phyloP scores from a whole-genome alignment of 2,113 vertebrate genomes.

The Melozone crissalis region DNA sequence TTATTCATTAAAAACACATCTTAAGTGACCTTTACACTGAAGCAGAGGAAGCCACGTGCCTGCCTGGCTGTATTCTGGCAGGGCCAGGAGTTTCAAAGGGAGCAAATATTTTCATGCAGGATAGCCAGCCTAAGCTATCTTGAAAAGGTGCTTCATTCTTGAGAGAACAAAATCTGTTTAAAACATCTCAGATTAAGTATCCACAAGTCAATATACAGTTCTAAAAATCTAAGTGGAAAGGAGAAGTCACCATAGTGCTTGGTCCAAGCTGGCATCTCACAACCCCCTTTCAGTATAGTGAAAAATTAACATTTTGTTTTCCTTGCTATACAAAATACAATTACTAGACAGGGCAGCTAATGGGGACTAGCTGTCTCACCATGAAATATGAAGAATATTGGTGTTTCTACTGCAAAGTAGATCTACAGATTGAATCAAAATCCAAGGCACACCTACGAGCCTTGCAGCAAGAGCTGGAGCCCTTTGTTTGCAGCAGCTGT shows the following conservation, averaged over 20 bases:
- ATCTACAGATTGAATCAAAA: neutral
- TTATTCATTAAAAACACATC: conserved; percentile 52
- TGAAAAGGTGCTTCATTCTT: neutral
- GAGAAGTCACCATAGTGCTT: neutral
- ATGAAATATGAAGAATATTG: neutral
- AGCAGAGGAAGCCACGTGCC: neutral
- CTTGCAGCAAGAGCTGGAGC: neutral
- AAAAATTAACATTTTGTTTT: neutral
- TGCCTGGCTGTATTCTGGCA: neutral
- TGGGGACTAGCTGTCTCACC: neutral
- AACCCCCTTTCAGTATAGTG: too few species aligned
- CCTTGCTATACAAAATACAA: neutral
- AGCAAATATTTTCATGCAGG: neutral
- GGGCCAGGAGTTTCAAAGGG: neutral
- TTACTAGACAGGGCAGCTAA: neutral
- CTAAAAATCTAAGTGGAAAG: neutral
- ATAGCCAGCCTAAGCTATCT: neutral
- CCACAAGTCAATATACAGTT: neutral
- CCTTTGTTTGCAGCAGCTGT: neutral
- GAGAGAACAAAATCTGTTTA: neutral
- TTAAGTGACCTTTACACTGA: conserved; percentile 22
- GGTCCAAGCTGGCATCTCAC: neutral
- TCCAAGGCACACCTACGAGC: neutral
- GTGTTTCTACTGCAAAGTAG: neutral
- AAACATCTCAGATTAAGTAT: neutral